A percentile compares a stretch with the other conserved stretches of the same genome.
Evolutionary conservation across 2,888 invertebrate genomes (phyloP).

Genomic region (Drosophila austrosaltans): DNA sequence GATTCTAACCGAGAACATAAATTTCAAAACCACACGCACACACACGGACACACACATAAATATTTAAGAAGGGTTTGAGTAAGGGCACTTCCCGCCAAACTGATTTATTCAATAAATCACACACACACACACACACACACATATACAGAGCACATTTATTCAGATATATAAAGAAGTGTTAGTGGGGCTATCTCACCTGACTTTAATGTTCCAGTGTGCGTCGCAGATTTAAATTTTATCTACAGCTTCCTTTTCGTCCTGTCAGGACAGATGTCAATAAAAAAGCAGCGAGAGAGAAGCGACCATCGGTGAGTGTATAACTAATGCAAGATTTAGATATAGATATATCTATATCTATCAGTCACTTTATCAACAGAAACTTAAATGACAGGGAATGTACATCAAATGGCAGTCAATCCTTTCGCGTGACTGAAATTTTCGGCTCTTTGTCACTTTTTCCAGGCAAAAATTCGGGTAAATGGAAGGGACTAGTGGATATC

Average conservation of each 20-base stretch:
- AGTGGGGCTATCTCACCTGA: constrained; percentile 32
- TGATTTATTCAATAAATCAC: constrained; percentile 79
- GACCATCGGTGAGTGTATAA: constrained; percentile 47
- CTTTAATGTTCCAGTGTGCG: constrained; percentile 42
- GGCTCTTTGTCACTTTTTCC: constrained; percentile 69
- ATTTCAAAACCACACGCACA: constrained; percentile 54
- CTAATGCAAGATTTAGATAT: constrained; percentile 9
- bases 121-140: constrained; percentile 29
- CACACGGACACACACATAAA: constrained; percentile 46
- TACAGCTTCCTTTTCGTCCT: constrained; percentile 41
- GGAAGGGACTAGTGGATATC: constrained; percentile 35
- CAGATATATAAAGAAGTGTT: constrained; percentile 34
- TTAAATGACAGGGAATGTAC: constrained; percentile 76
- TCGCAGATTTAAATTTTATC: constrained; percentile 67
- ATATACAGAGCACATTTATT: not conserved
- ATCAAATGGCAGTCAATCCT: constrained; percentile 77
- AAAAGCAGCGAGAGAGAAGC: constrained; percentile 37
- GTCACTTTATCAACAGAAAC: constrained; percentile 66
- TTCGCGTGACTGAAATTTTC: constrained; percentile 77
- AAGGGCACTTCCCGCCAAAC: constrained; percentile 46
- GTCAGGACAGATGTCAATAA: constrained; percentile 67
- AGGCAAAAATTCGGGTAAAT: constrained; percentile 29
- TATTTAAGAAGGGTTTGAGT: constrained; percentile 62
- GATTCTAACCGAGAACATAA: constrained; percentile 67
- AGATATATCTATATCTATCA: constrained; percentile 53